Evolutionary conservation across 2,113 vertebrate species (phyloP).

Genomic region (Calcarius ornatus): DNA sequence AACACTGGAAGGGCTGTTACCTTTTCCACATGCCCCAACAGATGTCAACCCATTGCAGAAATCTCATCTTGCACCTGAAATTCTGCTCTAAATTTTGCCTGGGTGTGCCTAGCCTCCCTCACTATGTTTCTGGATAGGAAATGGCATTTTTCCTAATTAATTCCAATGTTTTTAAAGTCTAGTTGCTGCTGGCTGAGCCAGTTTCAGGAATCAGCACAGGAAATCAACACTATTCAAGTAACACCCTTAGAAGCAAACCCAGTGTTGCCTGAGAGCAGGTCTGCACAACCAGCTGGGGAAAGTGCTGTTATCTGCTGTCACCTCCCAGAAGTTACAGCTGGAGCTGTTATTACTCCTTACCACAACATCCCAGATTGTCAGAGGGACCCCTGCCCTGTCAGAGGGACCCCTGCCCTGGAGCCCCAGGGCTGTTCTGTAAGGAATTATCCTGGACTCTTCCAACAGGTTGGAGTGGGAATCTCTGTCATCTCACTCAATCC

Average conservation of each 20-base stretch:
- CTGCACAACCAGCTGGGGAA: background rate
- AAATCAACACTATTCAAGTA: background rate
- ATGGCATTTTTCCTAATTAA: background rate
- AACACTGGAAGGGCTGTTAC: background rate
- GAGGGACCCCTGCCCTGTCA: background rate
- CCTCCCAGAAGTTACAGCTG: background rate
- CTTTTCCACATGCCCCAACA: accelerated
- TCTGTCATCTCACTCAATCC: background rate
- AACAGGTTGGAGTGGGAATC: background rate
- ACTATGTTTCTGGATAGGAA: background rate
- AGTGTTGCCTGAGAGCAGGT: background rate
- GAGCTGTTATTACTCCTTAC: background rate
- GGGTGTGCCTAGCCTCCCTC: background rate
- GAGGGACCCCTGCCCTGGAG: background rate
- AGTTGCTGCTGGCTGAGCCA: background rate
- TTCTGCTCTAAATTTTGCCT: background rate
- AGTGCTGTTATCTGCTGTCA: background rate
- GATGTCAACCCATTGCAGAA: background rate
- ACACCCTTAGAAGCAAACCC: background rate
- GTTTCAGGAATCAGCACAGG: background rate
- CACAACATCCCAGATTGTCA: background rate
- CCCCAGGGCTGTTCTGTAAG: background rate
- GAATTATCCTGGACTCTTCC: background rate
- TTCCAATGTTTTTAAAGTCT: background rate
- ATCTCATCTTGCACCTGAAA: background rate